Evolutionary conservation across 2,888 invertebrate species (phyloP), one percentile per base, ranked within the genome.

Genomic region (Agrochola circellaris): DNA sequence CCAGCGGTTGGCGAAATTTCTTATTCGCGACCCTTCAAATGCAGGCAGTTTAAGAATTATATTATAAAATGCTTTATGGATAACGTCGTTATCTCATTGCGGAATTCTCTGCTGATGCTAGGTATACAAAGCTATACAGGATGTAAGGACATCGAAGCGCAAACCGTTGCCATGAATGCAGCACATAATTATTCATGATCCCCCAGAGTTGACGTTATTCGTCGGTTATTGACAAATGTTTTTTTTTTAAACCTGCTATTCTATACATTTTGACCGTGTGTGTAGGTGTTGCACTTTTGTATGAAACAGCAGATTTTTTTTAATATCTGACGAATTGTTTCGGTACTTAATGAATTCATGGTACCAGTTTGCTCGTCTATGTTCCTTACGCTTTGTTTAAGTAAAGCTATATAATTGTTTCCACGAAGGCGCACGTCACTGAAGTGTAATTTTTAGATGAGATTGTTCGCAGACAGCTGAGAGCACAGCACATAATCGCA

Each of bases 21-120:
- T 90, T 89, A 83, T 86, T 89, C 77, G 79, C 69, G 70, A 81
- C 82, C 81, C 83, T 77, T 82, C 77, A 79, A 84, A 82, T 78
- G 75, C 80, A 62, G 66, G 71, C 81, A 84, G 87, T 84, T 83
- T 88, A 73, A 72, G 73, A 81, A 79, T 73, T 77, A 79, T 70
- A 66, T 62, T 48, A 78, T 51, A 26, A 72, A 72, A 74, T 66
- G 26, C 64, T 77, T 66, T 76, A 45, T 61, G 54, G 54, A 58
- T 74, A 67, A 61, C 54, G 23, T 51, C 54, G 15, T 30, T 79
- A 42, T 64, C 34, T n/a, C 23, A 61, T 67, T 54, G 73, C 30
- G 42, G 30, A 81, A 67, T 75, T 62, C 45, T 30, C 54, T 67
- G 54, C 20, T 38, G 42, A 71, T 76, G 11, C 5, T 65, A 51